A percentile compares a stretch with the other conserved stretches of the same genome.
Evolutionary conservation across 2,888 invertebrate species (phyloP).

Genomic region (Anagyrus pseudococci): DNA sequence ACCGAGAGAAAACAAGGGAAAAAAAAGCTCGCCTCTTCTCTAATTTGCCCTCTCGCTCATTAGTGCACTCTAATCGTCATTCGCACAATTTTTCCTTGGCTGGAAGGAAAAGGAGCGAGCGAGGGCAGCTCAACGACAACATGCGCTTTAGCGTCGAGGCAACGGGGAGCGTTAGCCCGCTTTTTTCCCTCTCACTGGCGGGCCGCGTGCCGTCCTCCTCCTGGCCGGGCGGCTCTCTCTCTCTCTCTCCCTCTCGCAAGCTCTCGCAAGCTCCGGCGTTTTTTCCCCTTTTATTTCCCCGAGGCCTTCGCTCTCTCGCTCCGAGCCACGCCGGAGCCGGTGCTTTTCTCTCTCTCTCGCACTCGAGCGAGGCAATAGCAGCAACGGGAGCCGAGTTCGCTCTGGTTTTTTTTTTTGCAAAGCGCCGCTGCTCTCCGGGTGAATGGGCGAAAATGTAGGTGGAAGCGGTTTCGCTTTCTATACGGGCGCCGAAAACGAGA

Average conservation of each 20-base stretch:
- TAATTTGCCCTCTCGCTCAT: no score
- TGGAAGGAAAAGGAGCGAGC: no score
- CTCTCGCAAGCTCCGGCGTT: conserved; percentile 8
- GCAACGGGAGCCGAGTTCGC: no score
- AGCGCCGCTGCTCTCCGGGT: conserved; percentile 51
- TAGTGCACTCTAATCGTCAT: conserved; percentile 32
- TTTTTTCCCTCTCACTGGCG: conserved; percentile 44
- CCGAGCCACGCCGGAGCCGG: no score
- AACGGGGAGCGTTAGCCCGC: no score
- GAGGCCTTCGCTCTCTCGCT: conserved; percentile 23
- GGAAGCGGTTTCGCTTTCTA: conserved; percentile 61
- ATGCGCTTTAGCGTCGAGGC: no score
- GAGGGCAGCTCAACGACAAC: no score
- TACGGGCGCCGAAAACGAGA: conserved; percentile 60
- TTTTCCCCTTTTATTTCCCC: conserved; percentile 11
- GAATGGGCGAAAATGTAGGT: conserved; percentile 61
- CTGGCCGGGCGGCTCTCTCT: no score
- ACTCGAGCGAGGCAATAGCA: no score
- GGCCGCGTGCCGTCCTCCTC: conserved; percentile 40
- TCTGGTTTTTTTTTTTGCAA: conserved; percentile 41
- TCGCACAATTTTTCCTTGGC: conserved; percentile 33
- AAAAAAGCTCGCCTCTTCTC: no score
- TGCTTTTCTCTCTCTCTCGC: no score
- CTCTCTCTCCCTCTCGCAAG: conserved; percentile 35
- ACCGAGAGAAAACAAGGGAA: no score